A percentile compares a stretch with the other conserved stretches of the same genome.
Evolutionary conservation across 2,888 invertebrate genomes (phyloP).

Genomic region (Leptinotarsa rubiginosa): DNA sequence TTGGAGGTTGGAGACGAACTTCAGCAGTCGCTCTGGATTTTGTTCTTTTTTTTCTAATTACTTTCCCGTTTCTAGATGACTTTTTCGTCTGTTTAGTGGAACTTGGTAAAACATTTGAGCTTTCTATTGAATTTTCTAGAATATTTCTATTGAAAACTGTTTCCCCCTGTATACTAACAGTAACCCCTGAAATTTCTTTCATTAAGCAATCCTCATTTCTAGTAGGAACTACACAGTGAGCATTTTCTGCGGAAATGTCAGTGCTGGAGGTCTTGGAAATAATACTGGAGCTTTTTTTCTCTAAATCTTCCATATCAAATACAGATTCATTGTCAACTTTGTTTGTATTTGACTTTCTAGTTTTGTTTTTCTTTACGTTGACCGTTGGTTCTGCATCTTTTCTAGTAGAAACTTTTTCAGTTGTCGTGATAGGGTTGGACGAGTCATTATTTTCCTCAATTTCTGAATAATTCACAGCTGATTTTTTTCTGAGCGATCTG

Average conservation of each 20-base stretch:
- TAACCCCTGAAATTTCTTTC: background rate
- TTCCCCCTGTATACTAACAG: background rate
- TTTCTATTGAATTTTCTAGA: background rate
- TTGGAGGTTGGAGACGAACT: background rate
- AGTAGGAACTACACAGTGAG: background rate
- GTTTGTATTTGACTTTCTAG: background rate
- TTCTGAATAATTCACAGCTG: slow-evolving; percentile 31
- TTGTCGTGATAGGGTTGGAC: background rate
- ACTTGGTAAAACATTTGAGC: background rate
- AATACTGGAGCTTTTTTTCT: background rate
- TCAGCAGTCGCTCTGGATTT: slow-evolving; percentile 9
- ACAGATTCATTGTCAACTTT: background rate
- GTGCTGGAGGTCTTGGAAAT: background rate
- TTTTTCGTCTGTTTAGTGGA: background rate
- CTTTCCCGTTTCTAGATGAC: slow-evolving; percentile 21
- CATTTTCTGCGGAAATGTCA: background rate
- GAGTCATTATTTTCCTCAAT: slow-evolving; percentile 27
- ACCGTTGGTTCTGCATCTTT: slow-evolving; percentile 3
- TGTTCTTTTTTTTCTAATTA: slow-evolving; percentile 21
- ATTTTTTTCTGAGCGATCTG: slow-evolving; percentile 33
- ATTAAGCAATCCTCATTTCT: background rate
- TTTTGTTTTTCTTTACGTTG: background rate
- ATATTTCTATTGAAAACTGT: background rate
- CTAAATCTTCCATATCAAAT: background rate
- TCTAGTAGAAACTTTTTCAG: background rate